Evolutionary conservation across 1,140 invertebrate genomes (phyloP), one percentile per base, ranked within the genome.

Genomic region (Drosophila arawakana): DNA sequence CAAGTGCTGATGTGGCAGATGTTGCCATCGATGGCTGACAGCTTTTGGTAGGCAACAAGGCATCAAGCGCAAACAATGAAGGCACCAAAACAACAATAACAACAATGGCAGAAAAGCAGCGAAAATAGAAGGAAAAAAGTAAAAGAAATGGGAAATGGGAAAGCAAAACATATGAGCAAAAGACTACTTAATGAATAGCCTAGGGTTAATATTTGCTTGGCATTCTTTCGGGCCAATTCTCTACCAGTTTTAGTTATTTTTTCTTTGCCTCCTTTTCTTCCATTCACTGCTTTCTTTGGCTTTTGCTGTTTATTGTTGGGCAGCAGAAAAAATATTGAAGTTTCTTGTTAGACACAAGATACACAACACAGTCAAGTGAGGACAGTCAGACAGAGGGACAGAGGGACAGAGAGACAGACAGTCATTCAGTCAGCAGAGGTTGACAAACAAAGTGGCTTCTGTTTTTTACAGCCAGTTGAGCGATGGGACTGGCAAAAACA

Each of bases 161-260:
- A 78, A 80, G 77, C 61, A 86, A 82, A 86, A 83, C 84, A 89
- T 89, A 89, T 89, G 84, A 89, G 80, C 80, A 88, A 89, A 89
- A 72, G 84, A 89, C 84, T 83, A 81, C 83, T 84, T 89, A 88
- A 88, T 89, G 84, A 88, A 88, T 88, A 84, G 84, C 84, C 80
- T 44, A 66, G 73, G 84, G 84, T 71, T 89, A 88, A 89, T 89
- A 88, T 88, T 88, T 88, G 84, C 54, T 71, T 78, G 73, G 61
- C 73, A 76, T 82, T 83, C 80, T 72, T 83, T 77, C 76, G 18
- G 70, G 72, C 67, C 73, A 65, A 65, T 72, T 63, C 49, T 58
- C 11, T 41, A 43, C 10, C 50, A 80, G 35, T 49, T 25, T 47
- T 62, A 46, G 49, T 47, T 5, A 2, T 30, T 30, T 30, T 30